Base-by-base conservation (phyloP, 2,888 invertebrate genomes). In the Luffia ferchaultella region DNA sequence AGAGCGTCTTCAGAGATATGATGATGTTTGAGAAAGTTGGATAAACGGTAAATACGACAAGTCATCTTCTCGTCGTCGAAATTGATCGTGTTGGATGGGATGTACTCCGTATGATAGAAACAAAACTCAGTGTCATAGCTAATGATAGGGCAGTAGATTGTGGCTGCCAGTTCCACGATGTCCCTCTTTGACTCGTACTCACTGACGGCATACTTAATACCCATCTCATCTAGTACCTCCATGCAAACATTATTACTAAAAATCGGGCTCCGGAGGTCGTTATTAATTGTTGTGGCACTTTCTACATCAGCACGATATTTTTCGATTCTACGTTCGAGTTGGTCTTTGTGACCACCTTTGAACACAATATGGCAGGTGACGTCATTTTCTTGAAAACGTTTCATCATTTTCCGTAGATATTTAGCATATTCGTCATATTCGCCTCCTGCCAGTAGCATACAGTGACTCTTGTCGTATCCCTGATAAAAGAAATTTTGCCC, bases 331-430 rank as follows among this genome's bases (percentile, higher is more conserved):
- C 50, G 53, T 1, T 57, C 20, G 0, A 60, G 51, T 16, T 62
- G 3, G 5, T 3, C 53, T 16, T 50, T 17, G 20, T 64, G 58
- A 1, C 68, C 65, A 2, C 70, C 68, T 59, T 71, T 65, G 43
- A 72, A 61, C 16, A 73, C 48, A 20, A 68, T 55, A 48, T 61
- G 62, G 44, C 68, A 70, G 48, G 57, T 59, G 0, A 72, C 52
- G 17, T 67, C 63, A 5, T 67, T 65, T 9, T 57, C 48, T 52
- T 60, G 61, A 52, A 63, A 73, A 52, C 57, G 62, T 12, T 17
- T 45, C 0, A 71, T 54, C 9, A 54, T 49, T 1, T 50, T 18
- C 54, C 53, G 62, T 9, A 73, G 15, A 30, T 55, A 57, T 1
- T 54, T 20, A 1, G 65, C 68, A 20, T 61, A 67, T 42, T 53